Percentiles rank a stretch among this genome's conserved stretches.
Conservation (phyloP, 2,888 invertebrate species). For the Synergus gifuensis region DNA sequence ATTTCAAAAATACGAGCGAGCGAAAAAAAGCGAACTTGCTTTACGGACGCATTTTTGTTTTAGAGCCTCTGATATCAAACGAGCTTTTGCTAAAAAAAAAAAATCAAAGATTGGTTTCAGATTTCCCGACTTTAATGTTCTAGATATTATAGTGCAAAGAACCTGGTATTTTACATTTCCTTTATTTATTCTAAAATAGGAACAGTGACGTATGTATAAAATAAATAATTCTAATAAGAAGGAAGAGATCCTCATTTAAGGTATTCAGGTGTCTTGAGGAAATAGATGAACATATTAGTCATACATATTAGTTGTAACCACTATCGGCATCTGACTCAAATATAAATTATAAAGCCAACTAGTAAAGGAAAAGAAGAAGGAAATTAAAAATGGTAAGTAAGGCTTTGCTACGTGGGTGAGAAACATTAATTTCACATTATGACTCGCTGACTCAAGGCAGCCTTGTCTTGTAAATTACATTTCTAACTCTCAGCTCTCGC, state of each 20-base stretch:
- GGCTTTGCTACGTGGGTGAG: slow-evolving; percentile 13
- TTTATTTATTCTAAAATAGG: not conserved
- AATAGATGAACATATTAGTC: slow-evolving; percentile 4
- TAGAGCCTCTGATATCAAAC: not conserved
- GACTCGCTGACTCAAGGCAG: slow-evolving; percentile 10
- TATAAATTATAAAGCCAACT: not conserved
- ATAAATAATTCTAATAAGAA: not conserved
- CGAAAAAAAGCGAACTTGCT: not conserved
- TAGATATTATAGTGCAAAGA: not conserved
- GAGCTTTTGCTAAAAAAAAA: not conserved
- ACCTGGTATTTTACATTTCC: not conserved
- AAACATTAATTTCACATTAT: slow-evolving; percentile 35
- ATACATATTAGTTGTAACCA: not conserved
- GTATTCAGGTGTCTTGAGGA: not conserved
- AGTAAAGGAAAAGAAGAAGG: not conserved
- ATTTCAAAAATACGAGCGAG: not conserved
- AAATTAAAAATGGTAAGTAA: slow-evolving; percentile 20
- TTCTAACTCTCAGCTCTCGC: slow-evolving; percentile 4
- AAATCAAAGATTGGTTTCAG: not conserved
- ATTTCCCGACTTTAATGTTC: not conserved
- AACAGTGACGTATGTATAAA: not conserved
- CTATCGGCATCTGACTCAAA: slow-evolving; percentile 3
- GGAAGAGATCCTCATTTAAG: not conserved
- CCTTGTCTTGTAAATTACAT: slow-evolving; percentile 22
- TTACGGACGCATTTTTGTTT: not conserved